These are phyloP conservation scores for Conus canariensis DNA, from an alignment of 2,888 invertebrate species.

Conservation along the genomic window DNA sequence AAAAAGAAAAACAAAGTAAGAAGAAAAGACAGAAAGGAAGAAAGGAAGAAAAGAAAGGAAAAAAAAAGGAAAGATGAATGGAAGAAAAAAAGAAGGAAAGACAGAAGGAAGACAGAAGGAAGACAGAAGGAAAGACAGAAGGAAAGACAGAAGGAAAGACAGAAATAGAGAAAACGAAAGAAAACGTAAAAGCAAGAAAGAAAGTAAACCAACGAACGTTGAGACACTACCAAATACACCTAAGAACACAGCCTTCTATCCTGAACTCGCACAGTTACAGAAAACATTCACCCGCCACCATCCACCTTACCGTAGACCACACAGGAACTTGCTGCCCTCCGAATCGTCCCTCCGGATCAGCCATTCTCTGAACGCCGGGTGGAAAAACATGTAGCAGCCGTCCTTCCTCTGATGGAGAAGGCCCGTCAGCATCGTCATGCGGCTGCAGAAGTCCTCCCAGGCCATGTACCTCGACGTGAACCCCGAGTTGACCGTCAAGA, in stretches of 20 bases:
- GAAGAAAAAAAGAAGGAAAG: neutral
- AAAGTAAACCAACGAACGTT: neutral
- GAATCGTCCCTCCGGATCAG: conserved; percentile 85
- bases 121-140: neutral
- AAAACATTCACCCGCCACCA: neutral
- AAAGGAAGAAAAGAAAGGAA: neutral
- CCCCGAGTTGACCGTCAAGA: conserved; percentile 93
- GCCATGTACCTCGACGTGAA: conserved; percentile 88
- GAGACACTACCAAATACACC: neutral
- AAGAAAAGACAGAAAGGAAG: too few relatives aligned
- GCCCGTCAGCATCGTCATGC: conserved; percentile 91
- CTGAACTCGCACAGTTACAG: too few relatives aligned
- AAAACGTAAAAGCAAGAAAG: neutral
- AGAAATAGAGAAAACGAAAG: neutral
- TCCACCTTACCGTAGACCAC: conserved; percentile 86
- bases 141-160: neutral
- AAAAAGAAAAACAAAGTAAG: too few relatives aligned
- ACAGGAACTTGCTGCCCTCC: conserved; percentile 93
- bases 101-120: neutral
- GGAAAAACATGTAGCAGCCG: conserved; percentile 97
- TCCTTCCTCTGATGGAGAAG: conserved; percentile 94
- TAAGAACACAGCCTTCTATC: too few relatives aligned
- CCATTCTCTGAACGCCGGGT: conserved; percentile 99
- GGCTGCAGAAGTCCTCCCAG: conserved; percentile 94
- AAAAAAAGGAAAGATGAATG: neutral